Evolutionary conservation across 2,888 invertebrate species (phyloP).

Genomic region (Copidosoma aretas): DNA sequence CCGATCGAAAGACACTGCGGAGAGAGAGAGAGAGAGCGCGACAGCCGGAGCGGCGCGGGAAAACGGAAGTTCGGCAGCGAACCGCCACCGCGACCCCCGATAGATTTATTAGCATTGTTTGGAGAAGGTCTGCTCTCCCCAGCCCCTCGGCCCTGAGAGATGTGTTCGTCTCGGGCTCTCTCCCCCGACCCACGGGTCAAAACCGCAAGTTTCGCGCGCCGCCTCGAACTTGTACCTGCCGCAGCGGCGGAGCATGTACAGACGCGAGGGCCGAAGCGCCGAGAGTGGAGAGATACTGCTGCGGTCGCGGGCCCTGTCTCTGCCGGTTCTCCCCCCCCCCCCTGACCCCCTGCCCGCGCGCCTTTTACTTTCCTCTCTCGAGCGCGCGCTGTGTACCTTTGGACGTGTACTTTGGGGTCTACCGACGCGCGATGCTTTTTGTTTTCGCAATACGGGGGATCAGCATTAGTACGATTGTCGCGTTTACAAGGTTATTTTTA

Average conservation of each 20-base stretch:
- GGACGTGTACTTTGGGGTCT: not conserved
- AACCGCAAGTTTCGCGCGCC: slow-evolving; percentile 46
- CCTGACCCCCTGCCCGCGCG: no score
- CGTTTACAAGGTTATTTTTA: no score
- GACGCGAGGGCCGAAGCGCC: not conserved
- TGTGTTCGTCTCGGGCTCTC: slow-evolving; percentile 40
- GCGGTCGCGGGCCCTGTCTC: slow-evolving; percentile 30
- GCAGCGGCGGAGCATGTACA: not conserved
- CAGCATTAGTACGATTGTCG: no score
- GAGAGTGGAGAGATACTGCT: slow-evolving; percentile 29
- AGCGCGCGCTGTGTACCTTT: slow-evolving; percentile 12
- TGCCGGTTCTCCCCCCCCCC: no score
- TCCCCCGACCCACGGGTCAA: not conserved
- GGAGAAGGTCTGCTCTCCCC: slow-evolving; percentile 32
- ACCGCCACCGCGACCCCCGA: slow-evolving; percentile 30
- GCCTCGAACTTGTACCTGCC: slow-evolving; percentile 35
- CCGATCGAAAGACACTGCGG: slow-evolving; percentile 1
- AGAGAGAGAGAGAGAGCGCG: no score
- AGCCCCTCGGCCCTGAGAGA: slow-evolving; percentile 48
- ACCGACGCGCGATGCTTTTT: no score
- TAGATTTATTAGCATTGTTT: slow-evolving; percentile 44
- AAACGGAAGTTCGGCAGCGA: slow-evolving; percentile 36
- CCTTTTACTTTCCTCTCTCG: slow-evolving; percentile 22
- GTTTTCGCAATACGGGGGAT: not conserved
- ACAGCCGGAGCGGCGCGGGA: slow-evolving; percentile 24